Base-by-base conservation (phyloP, 2,113 vertebrate genomes). In the Larimichthys crocea region DNA sequence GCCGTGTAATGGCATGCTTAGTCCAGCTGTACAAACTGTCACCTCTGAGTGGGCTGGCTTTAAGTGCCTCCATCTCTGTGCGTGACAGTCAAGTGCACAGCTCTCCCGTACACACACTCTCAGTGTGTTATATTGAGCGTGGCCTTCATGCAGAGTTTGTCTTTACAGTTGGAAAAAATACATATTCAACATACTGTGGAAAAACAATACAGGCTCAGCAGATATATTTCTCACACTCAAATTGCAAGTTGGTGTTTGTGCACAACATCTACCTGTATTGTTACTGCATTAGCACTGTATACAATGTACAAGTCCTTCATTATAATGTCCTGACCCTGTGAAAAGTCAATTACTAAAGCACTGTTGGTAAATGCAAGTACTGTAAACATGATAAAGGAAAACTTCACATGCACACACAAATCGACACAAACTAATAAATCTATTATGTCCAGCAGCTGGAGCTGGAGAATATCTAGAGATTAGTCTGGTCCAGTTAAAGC, bases 101-200 rank as follows among this genome's bases (percentile, higher is more conserved):
- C 84, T 63, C 61, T 61, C 53, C 55, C 60, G 71, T 12, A 48
- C 64, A 53, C 53, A 68, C 46, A 42, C 35, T 59, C 65, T 67
- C 56, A 17, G 44, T 46, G 64, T 56, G 82, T 70, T 77, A 17
- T 73, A 91, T 76, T 62, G 82, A 89, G 72, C 20, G 31, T 78
- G 66, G 76, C 74, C 50, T 65, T 74, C 76, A 87, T 75, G 79
- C 84, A 68, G 67, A 77, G 69, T 74, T 75, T 86, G 76, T 78
- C 79, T 80, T 83, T 81, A 56, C 67, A 55, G 70, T 67, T 64
- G 11, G 0, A 29, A 40, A 35, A 65, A 7, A 61, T 9, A 40
- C 2, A 73, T 22, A 68, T 66, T 83, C 70, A 76, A 76, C 15
- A 65, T 3, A 5, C 66, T 49, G 53, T 48, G 49, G 55, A 85